Evolutionary conservation across 2,113 vertebrate species (phyloP).

Genomic region (Chaetodon auriga): DNA sequence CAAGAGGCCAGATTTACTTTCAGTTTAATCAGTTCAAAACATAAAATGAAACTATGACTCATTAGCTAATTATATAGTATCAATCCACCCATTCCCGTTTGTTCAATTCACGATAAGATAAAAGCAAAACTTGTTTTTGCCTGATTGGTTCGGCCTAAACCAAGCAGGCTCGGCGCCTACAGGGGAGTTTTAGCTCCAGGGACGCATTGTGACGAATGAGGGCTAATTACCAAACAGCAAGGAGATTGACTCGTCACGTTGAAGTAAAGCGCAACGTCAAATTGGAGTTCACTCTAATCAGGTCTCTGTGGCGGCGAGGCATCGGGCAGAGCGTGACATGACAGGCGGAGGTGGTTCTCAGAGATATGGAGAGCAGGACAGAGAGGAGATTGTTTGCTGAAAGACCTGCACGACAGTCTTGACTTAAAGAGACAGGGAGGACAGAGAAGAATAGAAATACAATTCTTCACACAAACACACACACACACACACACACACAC

Average conservation of each 20-base stretch:
- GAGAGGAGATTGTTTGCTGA: slow-evolving; percentile 29
- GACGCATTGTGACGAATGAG: slow-evolving; percentile 10
- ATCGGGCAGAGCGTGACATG: slow-evolving; percentile 20
- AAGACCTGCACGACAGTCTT: slow-evolving; percentile 24
- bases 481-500: not conserved
- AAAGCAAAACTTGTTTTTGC: slow-evolving; percentile 14
- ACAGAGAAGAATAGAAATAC: not conserved
- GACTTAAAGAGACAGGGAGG: not conserved
- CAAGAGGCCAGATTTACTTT: slow-evolving; percentile 44
- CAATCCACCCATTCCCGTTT: slow-evolving; percentile 18
- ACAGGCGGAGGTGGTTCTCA: slow-evolving; percentile 24
- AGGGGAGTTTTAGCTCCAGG: slow-evolving; percentile 9
- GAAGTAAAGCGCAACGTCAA: slow-evolving; percentile 32
- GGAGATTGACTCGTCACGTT: slow-evolving; percentile 31
- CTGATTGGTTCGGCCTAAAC: slow-evolving; percentile 16
- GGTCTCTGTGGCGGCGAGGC: slow-evolving; percentile 8
- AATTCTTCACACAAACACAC: not conserved
- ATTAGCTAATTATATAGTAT: slow-evolving; percentile 55
- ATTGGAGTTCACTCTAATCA: slow-evolving; percentile 40
- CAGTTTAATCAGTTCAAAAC: slow-evolving; percentile 61
- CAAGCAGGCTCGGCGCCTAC: not conserved
- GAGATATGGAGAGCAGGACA: slow-evolving; percentile 13
- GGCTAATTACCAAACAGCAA: slow-evolving; percentile 50
- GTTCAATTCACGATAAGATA: slow-evolving; percentile 26
- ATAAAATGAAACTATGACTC: slow-evolving; percentile 54